These are phyloP conservation scores for Tetragnatha montana DNA, from an alignment of 2,888 invertebrate genomes.

Conservation along the genomic window DNA sequence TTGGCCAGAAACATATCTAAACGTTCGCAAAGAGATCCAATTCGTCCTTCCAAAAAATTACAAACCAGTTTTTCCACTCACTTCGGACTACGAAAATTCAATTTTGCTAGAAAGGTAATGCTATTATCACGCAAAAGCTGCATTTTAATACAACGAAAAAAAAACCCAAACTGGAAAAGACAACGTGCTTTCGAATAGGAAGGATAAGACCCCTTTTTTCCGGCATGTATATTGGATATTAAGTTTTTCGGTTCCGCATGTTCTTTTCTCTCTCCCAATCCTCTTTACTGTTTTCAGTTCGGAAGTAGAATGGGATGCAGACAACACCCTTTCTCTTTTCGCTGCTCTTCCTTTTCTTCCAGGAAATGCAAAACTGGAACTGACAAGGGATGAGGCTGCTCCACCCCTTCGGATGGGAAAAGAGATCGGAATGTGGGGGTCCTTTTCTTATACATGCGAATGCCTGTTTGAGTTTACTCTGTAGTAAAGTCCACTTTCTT, in stretches of 20 bases:
- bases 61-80: not conserved
- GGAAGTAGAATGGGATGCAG: not conserved
- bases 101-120: not conserved
- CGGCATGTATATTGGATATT: slow-evolving; percentile 28
- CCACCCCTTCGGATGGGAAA: not conserved
- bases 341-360: not conserved
- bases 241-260: not conserved
- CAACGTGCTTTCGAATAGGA: not conserved
- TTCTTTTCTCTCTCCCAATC: not conserved
- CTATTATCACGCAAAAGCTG: not conserved
- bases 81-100: not conserved
- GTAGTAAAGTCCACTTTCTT: not conserved
- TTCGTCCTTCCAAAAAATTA: not conserved
- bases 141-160: not conserved
- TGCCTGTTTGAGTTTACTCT: not conserved
- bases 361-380: slow-evolving; percentile 3
- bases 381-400: not conserved
- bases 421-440: not conserved
- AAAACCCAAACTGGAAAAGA: not conserved
- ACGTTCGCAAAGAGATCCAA: not conserved
- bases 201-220: not conserved
- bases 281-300: not conserved
- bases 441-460: not conserved
- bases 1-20: too few species aligned
- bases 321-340: not conserved